These are phyloP conservation scores for Mamestra brassicae DNA, from an alignment of 2,888 invertebrate species.

Conservation along the genomic window DNA sequence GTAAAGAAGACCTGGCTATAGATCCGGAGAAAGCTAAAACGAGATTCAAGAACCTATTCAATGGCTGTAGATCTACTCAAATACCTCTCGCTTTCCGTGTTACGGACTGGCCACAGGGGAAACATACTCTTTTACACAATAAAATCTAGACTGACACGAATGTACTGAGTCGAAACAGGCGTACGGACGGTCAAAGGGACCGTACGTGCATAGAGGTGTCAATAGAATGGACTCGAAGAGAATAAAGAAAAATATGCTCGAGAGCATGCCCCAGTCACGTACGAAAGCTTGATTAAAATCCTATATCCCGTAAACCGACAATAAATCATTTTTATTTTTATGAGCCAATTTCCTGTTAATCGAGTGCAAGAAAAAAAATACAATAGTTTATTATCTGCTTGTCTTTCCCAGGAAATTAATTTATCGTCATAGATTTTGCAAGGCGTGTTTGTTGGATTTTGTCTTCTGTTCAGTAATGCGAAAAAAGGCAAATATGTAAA, in stretches of 20 bases:
- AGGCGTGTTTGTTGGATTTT: background rate
- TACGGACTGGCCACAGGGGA: slow-evolving; percentile 37
- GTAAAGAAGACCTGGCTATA: slow-evolving; percentile 4
- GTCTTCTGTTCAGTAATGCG: background rate
- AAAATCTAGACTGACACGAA: slow-evolving; percentile 54
- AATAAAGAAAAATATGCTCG: slow-evolving; percentile 40
- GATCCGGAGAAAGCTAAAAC: background rate
- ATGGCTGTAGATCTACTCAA: slow-evolving; percentile 37
- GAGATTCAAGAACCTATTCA: slow-evolving; percentile 35
- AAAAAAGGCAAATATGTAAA: slow-evolving; percentile 25
- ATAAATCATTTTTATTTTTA: slow-evolving; percentile 27
- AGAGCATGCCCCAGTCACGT: slow-evolving; percentile 30
- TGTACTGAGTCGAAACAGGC: slow-evolving; percentile 24
- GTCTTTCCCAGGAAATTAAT: slow-evolving; percentile 27
- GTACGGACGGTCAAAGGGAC: slow-evolving; percentile 51
- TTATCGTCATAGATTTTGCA: slow-evolving; percentile 9
- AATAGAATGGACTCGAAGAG: slow-evolving; percentile 40
- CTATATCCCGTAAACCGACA: slow-evolving; percentile 20
- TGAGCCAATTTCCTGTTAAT: slow-evolving; percentile 44
- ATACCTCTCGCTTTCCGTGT: slow-evolving; percentile 36
- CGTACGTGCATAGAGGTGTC: slow-evolving; percentile 62
- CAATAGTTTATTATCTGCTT: slow-evolving; percentile 26
- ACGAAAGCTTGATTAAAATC: slow-evolving; percentile 42
- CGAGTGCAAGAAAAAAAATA: slow-evolving; percentile 16
- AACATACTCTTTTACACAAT: slow-evolving; percentile 56